These are phyloP conservation scores for Archips crataeganus DNA, from an alignment of 2,888 invertebrate species.

Conservation along the genomic window DNA sequence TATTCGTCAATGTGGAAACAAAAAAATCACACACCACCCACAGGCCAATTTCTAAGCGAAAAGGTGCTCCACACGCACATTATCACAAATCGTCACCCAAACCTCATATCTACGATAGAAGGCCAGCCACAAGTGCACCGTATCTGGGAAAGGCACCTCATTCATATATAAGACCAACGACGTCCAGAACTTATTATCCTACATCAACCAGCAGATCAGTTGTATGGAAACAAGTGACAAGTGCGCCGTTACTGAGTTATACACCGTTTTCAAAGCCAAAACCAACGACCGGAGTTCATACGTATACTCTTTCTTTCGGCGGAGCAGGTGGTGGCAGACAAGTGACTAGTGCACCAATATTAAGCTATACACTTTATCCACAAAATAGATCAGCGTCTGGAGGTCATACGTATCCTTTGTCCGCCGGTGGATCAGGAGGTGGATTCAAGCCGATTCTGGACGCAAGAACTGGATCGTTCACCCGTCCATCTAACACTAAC, in stretches of 20 bases:
- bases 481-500: background rate
- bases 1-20: conserved; percentile 22
- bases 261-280: background rate
- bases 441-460: background rate
- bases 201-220: background rate
- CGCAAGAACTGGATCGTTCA: background rate
- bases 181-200: background rate
- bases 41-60: background rate
- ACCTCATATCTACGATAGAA: background rate
- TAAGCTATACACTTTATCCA: background rate
- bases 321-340: background rate
- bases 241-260: background rate
- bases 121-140: background rate
- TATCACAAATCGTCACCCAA: background rate
- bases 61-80: background rate
- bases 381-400: background rate
- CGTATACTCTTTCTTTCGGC: background rate
- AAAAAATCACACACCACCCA: background rate
- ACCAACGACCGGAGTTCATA: background rate
- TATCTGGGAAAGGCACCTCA: background rate
- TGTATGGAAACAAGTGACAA: background rate
- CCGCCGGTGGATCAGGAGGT: conserved; percentile 9
- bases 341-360: background rate
- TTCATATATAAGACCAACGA: background rate
- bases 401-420: conserved; percentile 3